Base-by-base conservation (phyloP, 1,140 invertebrate genomes). In the Brachionus calyciflorus region DNA sequence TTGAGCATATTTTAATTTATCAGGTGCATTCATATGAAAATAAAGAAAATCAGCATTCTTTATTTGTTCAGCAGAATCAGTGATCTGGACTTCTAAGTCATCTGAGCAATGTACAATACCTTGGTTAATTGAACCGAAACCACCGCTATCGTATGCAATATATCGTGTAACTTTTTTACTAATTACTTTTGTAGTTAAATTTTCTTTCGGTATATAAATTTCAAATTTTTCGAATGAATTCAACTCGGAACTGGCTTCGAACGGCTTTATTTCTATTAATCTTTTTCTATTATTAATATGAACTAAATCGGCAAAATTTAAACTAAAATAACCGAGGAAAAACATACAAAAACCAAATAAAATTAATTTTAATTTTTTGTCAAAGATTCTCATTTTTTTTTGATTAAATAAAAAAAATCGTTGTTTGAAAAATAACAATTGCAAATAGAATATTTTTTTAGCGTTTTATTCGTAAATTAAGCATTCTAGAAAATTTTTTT, bases 11-110 rank as follows among this genome's bases (percentile, higher is more conserved):
- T 65, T 46, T 28, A 55, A 51, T 73, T 41, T 49, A 14, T 73
- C 69, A 1, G 69, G 69, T 12, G 51, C 69, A 19, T 55, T 73
- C 69, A 73, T 73, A 14, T 73, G 69, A 55, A 73, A 73, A 70
- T 24, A 70, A n/a, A 51, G 28, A 30, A 70, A 46, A 51, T 70
- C 65, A 51, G 33, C 33, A 30, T 24, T 70, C 21, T 48, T 70
- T 1, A 70, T 48, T 5, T 51, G 14, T 1, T 51, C 48, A 9
- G 33, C 33, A 6, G 65, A 21, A 26, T 51, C 65, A 0, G 40
- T 44, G 17, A 70, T 30, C 19, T 70, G 26, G 28, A 70, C 65
- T 44, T 70, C 65, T 28, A 48, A 26, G 17, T 48, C 28, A 10
- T 70, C 44, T 49, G 65, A 48, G 19, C 65, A 70, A 10, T 70